Conservation (phyloP, 2,888 invertebrate species). For the Eristalis intricaria region DNA sequence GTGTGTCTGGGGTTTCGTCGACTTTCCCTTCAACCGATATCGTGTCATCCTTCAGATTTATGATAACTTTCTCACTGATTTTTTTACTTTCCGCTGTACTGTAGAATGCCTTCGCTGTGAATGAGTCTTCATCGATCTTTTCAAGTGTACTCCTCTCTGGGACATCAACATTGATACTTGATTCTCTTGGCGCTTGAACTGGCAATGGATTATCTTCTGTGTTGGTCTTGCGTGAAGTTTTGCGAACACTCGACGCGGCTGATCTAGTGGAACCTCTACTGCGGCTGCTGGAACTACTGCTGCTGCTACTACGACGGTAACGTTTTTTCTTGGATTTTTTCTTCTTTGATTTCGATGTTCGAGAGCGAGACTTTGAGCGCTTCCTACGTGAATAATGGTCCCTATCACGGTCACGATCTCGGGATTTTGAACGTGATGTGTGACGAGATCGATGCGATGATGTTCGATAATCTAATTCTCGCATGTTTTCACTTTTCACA, state of each 20-base stretch:
- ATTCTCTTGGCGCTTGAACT: conserved; percentile 25
- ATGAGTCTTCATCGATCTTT: conserved; percentile 87
- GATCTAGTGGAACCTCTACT: conserved; percentile 75
- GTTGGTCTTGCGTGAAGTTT: conserved; percentile 74
- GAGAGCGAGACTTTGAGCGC: conserved; percentile 75
- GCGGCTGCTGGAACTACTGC: conserved; percentile 75
- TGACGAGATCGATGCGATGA: conserved; percentile 52
- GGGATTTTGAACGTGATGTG: conserved; percentile 47
- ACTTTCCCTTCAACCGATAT: conserved; percentile 85
- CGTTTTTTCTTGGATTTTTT: conserved; percentile 78
- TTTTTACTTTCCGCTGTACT: conserved; percentile 83
- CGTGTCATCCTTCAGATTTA: conserved; percentile 87
- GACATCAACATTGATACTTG: conserved; percentile 74
- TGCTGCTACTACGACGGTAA: conserved; percentile 77
- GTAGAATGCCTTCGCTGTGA: conserved; percentile 84
- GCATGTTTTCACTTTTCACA: conserved; percentile 18
- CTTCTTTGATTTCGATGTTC: conserved; percentile 74
- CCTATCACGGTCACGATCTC: conserved; percentile 73
- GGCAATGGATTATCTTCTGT: conserved; percentile 75
- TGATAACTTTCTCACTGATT: conserved; percentile 84
- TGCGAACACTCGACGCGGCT: conserved; percentile 70
- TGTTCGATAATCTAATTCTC: conserved; percentile 43
- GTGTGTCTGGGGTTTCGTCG: conserved; percentile 63
- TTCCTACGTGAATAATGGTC: conserved; percentile 66
- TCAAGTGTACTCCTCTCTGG: conserved; percentile 83